Base-by-base conservation (phyloP, 2,888 invertebrate species). In the Oscheius sp. region DNA sequence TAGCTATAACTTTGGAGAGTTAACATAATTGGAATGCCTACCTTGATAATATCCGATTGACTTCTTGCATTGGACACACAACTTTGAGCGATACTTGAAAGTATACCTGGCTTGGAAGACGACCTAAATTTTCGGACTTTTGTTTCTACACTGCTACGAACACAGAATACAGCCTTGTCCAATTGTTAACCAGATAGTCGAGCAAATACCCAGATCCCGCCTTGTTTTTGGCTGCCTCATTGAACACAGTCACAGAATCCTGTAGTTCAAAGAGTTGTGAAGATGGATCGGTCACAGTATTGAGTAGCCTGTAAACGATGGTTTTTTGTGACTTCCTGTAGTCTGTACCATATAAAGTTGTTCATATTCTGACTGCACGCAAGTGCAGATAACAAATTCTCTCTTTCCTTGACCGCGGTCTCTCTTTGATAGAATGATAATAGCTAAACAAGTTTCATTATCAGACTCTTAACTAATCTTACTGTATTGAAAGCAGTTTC, bases 111-210 rank as follows among this genome's bases (percentile, higher is more conserved):
- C 21, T 63, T 35, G 2, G 9, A 37, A 47, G 48, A 42, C 9
- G 47, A 47, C n/a, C 63, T 47, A 29, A 32, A 47, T 7, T 42
- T 7, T 7, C 42, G 3, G 42, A 42, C 3, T 3, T 29, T 11
- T 4, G 37, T 21, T 13, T 62, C 62, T 35, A 35, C 4, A 62
- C 47, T n/a, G 37, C 10, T 11, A 48, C 13, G 37, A 13, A 62
- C 76, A 59, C 70, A 86, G 76, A 71, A 50, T 84, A 82, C 59
- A 87, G 78, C 53, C 79, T 63, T 60, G 79, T 76, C 87, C 87
- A 87, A 72, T 86, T 77, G 32, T 84, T 82, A 42, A 87, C 74
- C 73, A 87, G 63, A 68, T 84, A 88, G 53, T 86, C 85, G 57
- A 87, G 78, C 63, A 85, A 74, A 2, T 81, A 70, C 37, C 81